Conservation (phyloP, 2,113 vertebrate genomes). For the Trematomus loennbergii region DNA sequence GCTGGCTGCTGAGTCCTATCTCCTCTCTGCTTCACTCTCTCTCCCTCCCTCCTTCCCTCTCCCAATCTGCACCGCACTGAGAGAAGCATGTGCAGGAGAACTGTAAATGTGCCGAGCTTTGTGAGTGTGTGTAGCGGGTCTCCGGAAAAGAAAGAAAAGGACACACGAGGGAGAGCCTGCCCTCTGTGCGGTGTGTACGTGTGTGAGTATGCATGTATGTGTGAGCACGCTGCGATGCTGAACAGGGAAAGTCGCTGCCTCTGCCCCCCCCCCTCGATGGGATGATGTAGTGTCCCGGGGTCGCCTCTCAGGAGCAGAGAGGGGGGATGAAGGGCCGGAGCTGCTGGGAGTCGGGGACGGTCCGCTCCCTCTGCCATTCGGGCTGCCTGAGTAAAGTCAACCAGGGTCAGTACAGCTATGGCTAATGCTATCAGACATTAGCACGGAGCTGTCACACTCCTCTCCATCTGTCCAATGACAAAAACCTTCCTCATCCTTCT, state of each 20-base stretch:
- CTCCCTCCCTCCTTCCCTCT: conserved; percentile 53
- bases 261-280: conserved; percentile 58
- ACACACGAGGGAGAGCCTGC: conserved; percentile 38
- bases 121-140: conserved; percentile 59
- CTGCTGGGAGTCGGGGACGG: conserved; percentile 92
- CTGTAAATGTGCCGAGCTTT: conserved; percentile 71
- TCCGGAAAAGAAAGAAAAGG: conserved; percentile 42
- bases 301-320: conserved; percentile 74
- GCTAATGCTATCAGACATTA: conserved; percentile 59
- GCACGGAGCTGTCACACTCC: conserved; percentile 55
- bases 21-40: conserved; percentile 62
- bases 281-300: conserved; percentile 79
- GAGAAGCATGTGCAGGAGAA: conserved; percentile 81
- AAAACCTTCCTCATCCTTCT: conserved; percentile 57
- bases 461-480: conserved; percentile 50
- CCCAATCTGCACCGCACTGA: conserved; percentile 77
- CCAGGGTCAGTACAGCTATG: conserved; percentile 89
- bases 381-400: conserved; percentile 93
- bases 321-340: conserved; percentile 94
- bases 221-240: conserved; percentile 72
- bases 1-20: conserved; percentile 76
- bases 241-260: conserved; percentile 70
- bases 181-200: conserved; percentile 38
- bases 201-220: conserved; percentile 42
- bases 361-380: conserved; percentile 93